Percentiles rank a stretch among this genome's conserved stretches.
Evolutionary conservation across 2,797 vertebrate genomes (phyloP).

Genomic region (Cynodonichthys magdalenae): DNA sequence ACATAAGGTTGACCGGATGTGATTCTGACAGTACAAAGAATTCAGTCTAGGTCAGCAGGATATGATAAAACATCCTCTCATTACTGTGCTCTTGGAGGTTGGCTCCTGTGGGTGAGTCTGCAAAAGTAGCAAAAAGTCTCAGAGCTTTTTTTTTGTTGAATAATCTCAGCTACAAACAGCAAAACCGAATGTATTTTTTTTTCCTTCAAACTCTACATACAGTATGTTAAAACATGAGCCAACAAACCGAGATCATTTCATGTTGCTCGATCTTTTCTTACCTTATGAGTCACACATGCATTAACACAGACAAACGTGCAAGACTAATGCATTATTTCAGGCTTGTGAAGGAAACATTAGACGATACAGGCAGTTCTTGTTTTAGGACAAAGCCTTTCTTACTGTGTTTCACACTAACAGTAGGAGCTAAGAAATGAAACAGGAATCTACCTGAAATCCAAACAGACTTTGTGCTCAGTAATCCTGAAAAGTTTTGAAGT

Average conservation of each 20-base stretch:
- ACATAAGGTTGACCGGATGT: slow-evolving; percentile 16
- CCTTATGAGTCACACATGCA: background rate
- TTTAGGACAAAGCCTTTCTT: background rate
- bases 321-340: background rate
- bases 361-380: background rate
- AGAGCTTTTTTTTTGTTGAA: slow-evolving; percentile 3
- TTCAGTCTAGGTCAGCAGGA: slow-evolving; percentile 65
- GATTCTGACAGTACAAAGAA: slow-evolving; percentile 31
- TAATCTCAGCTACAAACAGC: background rate
- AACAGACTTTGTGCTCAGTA: background rate
- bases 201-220: too few species aligned
- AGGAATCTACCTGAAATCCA: background rate
- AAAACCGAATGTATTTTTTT: slow-evolving; percentile 13
- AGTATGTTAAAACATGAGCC: too few species aligned
- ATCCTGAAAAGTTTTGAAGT: background rate
- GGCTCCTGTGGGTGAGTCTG: slow-evolving; percentile 16
- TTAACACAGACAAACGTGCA: background rate
- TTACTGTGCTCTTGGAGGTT: slow-evolving; percentile 4
- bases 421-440: background rate
- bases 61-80: slow-evolving; percentile 52
- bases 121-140: slow-evolving; percentile 7
- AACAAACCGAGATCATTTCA: too few species aligned
- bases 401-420: background rate
- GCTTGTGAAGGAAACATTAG: background rate
- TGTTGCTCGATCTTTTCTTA: too few species aligned